phyloP scores from a whole-genome alignment of 2,888 invertebrate species.

The Anorthoa munda region DNA sequence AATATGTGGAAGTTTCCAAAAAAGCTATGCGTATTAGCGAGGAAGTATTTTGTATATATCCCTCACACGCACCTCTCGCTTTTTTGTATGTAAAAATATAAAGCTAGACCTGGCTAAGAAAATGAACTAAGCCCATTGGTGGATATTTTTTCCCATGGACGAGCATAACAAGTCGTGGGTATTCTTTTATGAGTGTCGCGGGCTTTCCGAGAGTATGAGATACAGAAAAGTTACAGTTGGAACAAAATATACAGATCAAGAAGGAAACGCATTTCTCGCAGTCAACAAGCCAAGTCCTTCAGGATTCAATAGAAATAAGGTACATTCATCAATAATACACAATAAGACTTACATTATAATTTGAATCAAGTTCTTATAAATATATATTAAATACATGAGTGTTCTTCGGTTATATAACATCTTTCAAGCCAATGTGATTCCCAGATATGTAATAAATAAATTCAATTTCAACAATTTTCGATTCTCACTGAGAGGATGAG shows the following conservation, averaged over 20 bases:
- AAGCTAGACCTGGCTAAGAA: too few species aligned
- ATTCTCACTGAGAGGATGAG: constrained; percentile 24
- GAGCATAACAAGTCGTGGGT: not conserved
- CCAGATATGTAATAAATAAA: constrained; percentile 49
- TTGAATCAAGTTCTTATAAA: constrained; percentile 51
- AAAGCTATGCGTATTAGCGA: too few species aligned
- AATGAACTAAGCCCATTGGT: too few species aligned
- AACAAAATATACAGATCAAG: constrained; percentile 3
- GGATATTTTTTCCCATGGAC: not conserved
- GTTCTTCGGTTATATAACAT: constrained; percentile 28
- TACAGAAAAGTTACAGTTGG: not conserved
- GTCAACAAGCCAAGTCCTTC: constrained; percentile 18
- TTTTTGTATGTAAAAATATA: too few species aligned
- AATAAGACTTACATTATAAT: constrained; percentile 56
- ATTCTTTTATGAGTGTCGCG: not conserved
- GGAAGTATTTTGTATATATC: too few species aligned
- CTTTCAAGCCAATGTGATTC: constrained; percentile 42
- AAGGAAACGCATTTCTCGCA: constrained; percentile 19
- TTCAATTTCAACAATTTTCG: constrained; percentile 37
- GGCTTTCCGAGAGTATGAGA: not conserved
- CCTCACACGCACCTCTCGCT: too few species aligned
- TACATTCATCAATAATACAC: constrained; percentile 41
- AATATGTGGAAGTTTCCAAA: too few species aligned
- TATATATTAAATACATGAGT: constrained; percentile 32
- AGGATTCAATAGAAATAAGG: constrained; percentile 40